Percentiles rank a stretch among this genome's conserved stretches.
These are phyloP conservation scores for Hypotaenidia philippensis DNA, from an alignment of 2,797 vertebrate species.

Conservation along the genomic window DNA sequence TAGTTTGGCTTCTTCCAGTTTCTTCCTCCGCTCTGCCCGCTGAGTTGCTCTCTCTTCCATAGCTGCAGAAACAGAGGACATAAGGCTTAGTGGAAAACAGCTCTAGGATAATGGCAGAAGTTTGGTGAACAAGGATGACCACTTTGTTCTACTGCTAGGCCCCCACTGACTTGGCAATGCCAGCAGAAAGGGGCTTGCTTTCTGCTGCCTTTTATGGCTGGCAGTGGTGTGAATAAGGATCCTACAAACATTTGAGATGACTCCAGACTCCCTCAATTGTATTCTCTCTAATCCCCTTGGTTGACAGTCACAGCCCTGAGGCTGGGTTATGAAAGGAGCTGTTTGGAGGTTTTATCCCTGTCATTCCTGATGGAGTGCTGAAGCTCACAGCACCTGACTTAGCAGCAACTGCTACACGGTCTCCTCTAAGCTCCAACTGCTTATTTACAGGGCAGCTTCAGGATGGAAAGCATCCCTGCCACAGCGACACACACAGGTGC, in stretches of 20 bases:
- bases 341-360: not conserved
- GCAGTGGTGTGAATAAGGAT: not conserved
- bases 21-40: conserved; percentile 84
- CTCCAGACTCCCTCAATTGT: not conserved
- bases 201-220: not conserved
- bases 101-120: not conserved
- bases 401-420: not conserved
- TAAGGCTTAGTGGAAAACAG: not conserved
- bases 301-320: not conserved
- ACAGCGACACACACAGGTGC: not conserved
- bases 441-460: not conserved
- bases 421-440: not conserved
- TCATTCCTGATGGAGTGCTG: not conserved
- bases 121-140: not conserved
- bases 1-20: conserved; percentile 88
- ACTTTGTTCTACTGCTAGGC: not conserved
- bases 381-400: not conserved
- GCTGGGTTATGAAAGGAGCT: not conserved
- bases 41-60: conserved; percentile 92
- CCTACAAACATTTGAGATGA: not conserved
- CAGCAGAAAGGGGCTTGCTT: not conserved
- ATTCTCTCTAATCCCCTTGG: not conserved
- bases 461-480: not conserved
- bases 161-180: not conserved
- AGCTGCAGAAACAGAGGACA: conserved; percentile 77